These are phyloP conservation scores for Microhierax caerulescens DNA, from an alignment of 2,797 vertebrate species.

Conservation along the genomic window DNA sequence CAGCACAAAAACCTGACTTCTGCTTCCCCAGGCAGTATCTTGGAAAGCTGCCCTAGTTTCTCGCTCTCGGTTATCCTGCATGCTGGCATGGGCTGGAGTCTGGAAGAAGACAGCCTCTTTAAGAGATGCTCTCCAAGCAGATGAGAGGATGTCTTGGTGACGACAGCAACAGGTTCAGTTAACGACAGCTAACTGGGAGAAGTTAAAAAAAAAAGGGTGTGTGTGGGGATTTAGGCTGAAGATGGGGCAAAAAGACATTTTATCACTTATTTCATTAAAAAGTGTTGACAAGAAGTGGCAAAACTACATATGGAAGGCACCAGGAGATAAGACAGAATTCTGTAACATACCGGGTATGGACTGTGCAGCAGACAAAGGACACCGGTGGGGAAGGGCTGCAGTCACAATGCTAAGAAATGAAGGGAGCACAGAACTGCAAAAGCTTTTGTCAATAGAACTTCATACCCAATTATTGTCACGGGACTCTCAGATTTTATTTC, in stretches of 20 bases:
- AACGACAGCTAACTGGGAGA: neutral
- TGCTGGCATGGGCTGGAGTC: neutral
- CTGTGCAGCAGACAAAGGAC: neutral
- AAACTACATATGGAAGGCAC: neutral
- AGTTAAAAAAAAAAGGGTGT: accelerated
- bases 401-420: neutral
- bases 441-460: constrained; percentile 37
- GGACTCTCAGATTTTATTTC: constrained; percentile 38
- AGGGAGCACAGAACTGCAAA: neutral
- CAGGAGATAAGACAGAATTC: neutral
- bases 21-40: neutral
- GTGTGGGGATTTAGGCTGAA: neutral
- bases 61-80: neutral
- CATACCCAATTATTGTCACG: neutral
- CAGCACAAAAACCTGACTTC: neutral
- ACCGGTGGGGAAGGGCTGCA: neutral
- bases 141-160: neutral
- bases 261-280: neutral
- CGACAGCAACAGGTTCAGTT: neutral
- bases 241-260: neutral
- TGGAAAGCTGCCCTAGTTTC: neutral
- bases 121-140: neutral
- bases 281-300: neutral
- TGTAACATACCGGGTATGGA: neutral
- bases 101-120: neutral